Evolutionary conservation across 2,888 invertebrate species (phyloP), one percentile per base, ranked within the genome.

Genomic region (Elysia crispata): DNA sequence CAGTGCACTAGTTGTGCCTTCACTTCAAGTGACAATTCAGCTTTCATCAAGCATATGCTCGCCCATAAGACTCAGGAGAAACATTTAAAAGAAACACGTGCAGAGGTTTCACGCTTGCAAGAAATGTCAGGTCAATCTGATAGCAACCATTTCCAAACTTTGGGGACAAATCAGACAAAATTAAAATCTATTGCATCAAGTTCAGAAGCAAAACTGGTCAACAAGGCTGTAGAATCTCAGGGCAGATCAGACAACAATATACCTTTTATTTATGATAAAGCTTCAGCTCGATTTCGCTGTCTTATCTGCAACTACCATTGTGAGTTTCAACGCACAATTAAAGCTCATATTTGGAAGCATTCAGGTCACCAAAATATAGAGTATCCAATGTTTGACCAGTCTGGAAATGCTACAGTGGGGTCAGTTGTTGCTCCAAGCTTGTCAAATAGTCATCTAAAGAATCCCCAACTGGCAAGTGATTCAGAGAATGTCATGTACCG

Each of bases 291-390:
- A 64, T 91, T 88, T 79, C 82, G 86, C 20, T 91, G 91, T 82
- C 89, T 88, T 1, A 87, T 91, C 25, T 91, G 91, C 84, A 89
- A 90, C 20, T 91, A 91, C 77, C 87, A 88, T 31, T 91, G 90
- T 80, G 91, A 91, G 77, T 89, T 87, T 73, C 90, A 91, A 80
- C 84, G 91, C 41, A 91, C 90, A 54, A 90, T 91, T 72, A 91
- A 91, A 84, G 90, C 91, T 18, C 91, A 91, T 81, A 89, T 91
- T 33, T 91, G 91, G 91, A 91, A 91, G 81, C 91, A 91, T 82
- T 90, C 91, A 1, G 91, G 91, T 8, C 89, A 91, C 80, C 87
- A 90, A 78, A 86, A 90, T 60, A 87, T 91, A 6, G 88, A 90
- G 80, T 91, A 91, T 80, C 91, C 91, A 0, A 91, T 90, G 86